These are phyloP conservation scores for Herpetotheres cachinnans DNA, from an alignment of 2,113 vertebrate genomes.

Conservation along the genomic window DNA sequence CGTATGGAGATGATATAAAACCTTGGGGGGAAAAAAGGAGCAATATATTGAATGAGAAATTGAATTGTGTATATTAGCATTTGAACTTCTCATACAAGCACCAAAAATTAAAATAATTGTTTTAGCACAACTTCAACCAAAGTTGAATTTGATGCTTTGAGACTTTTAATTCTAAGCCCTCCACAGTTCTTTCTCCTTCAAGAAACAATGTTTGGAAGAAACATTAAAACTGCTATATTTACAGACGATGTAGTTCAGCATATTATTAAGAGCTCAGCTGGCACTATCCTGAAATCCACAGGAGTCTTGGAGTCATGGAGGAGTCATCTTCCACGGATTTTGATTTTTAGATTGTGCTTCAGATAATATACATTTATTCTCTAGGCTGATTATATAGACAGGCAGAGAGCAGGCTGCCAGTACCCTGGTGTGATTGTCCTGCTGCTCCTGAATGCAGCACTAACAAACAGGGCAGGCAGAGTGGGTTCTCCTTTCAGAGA, in stretches of 20 bases:
- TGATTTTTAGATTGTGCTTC: not conserved
- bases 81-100: not conserved
- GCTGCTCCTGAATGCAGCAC: not conserved
- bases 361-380: not conserved
- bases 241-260: not conserved
- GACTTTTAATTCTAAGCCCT: not conserved
- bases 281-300: not conserved
- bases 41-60: not conserved
- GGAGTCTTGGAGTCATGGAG: not conserved
- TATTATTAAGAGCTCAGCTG: not conserved
- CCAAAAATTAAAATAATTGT: not conserved
- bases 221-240: not conserved
- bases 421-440: not conserved
- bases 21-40: conserved; percentile 44
- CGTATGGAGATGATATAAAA: conserved; percentile 83
- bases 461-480: not conserved
- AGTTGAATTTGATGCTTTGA: not conserved
- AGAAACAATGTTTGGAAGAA: not conserved
- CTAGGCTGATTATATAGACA: not conserved
- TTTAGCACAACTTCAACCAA: not conserved
- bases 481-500: not conserved
- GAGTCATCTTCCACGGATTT: not conserved
- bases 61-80: not conserved
- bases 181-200: not conserved
- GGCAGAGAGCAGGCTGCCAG: not conserved